Conservation (phyloP, 2,797 vertebrate genomes). For the Poecilia velifera region DNA sequence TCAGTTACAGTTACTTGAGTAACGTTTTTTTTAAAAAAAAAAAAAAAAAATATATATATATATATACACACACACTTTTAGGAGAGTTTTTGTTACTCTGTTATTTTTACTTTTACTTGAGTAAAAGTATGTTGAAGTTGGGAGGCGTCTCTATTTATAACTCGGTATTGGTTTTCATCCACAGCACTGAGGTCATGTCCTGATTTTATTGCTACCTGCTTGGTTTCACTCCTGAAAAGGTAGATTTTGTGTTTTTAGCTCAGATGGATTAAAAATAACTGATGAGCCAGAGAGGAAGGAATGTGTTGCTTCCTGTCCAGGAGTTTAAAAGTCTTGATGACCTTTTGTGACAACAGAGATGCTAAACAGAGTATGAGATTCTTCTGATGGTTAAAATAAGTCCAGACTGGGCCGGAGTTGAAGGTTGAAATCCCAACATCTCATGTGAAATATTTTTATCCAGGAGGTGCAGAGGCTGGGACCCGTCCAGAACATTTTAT, state of each 20-base stretch:
- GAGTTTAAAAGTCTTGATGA: conserved; percentile 17
- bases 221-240: not conserved
- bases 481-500: conserved; percentile 1
- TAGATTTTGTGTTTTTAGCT: not conserved
- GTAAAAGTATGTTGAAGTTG: conserved; percentile 23
- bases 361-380: not conserved
- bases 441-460: conserved; percentile 18
- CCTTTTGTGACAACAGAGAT: conserved; percentile 9
- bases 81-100: too few relatives aligned
- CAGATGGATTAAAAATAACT: not conserved
- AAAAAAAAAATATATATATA: too few relatives aligned
- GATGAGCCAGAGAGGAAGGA: not conserved
- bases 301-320: conserved; percentile 8
- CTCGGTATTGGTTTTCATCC: not conserved
- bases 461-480: conserved; percentile 7
- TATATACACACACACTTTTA: too few relatives aligned
- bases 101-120: too few relatives aligned
- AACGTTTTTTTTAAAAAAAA: rapidly evolving
- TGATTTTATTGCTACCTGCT: not conserved
- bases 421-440: conserved; percentile 19
- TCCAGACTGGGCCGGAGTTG: conserved; percentile 7
- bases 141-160: not conserved
- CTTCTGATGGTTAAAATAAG: conserved; percentile 8
- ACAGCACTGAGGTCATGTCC: not conserved
- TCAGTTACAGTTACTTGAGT: too few relatives aligned